Percentiles rank a stretch among this genome's conserved stretches.
These are phyloP conservation scores for Ectropis crepuscularia DNA, from an alignment of 2,888 invertebrate genomes.

Conservation along the genomic window DNA sequence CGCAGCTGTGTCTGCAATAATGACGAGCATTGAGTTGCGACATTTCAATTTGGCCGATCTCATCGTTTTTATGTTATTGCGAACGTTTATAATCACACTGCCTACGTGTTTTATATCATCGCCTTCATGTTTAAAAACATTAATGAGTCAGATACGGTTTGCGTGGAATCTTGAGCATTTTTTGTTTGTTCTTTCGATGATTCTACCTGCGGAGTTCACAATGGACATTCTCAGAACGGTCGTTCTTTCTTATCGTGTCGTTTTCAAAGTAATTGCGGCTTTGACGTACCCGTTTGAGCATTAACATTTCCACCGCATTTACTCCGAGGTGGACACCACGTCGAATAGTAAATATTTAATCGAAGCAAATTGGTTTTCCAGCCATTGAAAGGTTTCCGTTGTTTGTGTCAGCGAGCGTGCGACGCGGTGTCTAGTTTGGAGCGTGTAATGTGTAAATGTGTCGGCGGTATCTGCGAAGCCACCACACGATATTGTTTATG, in stretches of 20 bases:
- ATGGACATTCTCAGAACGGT: conserved; percentile 56
- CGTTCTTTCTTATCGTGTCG: conserved; percentile 46
- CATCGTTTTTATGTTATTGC: conserved; percentile 32
- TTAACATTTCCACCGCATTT: conserved; percentile 40
- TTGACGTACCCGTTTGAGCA: conserved; percentile 39
- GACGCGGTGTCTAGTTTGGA: conserved; percentile 45
- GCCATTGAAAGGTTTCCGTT: conserved; percentile 50
- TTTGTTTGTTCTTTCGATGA: conserved; percentile 38
- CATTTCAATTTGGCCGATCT: conserved; percentile 37
- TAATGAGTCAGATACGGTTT: conserved; percentile 42
- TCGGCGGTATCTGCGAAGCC: conserved; percentile 43
- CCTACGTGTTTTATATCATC: conserved; percentile 33
- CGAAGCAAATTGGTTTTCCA: conserved; percentile 49
- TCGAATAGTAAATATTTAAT: conserved; percentile 49
- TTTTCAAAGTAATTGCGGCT: conserved; percentile 52
- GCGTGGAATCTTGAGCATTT: conserved; percentile 33
- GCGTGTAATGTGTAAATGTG: conserved; percentile 37
- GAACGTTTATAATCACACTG: conserved; percentile 23
- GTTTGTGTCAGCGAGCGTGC: conserved; percentile 42
- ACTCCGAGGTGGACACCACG: conserved; percentile 47
- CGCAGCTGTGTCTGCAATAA: conserved; percentile 39
- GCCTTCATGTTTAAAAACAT: conserved; percentile 31
- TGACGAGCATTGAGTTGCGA: conserved; percentile 41
- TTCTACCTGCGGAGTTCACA: conserved; percentile 42
- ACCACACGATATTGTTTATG: conserved; percentile 59